Evolutionary conservation across 2,797 vertebrate species (phyloP), one percentile per base, ranked within the genome.

Genomic region (Petrocephalus schoutedeni): DNA sequence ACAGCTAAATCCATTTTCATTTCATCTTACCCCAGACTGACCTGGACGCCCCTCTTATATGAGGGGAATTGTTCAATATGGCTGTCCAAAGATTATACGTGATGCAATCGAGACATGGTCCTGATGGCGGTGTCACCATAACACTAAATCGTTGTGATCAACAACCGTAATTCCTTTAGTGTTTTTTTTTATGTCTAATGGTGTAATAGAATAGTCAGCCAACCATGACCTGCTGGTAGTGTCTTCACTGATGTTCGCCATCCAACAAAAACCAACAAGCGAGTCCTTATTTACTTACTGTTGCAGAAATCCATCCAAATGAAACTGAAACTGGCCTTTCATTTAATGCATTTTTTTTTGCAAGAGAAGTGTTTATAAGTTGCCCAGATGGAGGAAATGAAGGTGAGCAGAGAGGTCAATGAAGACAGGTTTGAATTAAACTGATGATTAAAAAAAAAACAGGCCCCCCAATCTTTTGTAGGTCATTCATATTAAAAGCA

Each of bases 1-100:
- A 61, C 58, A 86, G 85, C 85, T 41, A 86, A 86, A 86, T 86
- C 85, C 58, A 64, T 86, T 86, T 64, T 86, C 57, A 86, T 86
- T 86, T 86, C 85, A 86, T 45, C 58, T 14, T n/a, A 58, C 36
- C 58, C 36, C 10, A 41, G 28, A 23, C n/a, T 23, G 36, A 61
- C 16, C 41, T 49, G 85, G 32, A 41, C 36, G 41, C 16, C 36
- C 28, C 36, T 7, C 2, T 23, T 19, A 61, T 41, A 86, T 36
- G 14, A 32, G 28, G 10, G 53, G 32, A 41, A 85, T 19, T 58
- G 56, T 85, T 85, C 85, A 51, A 21, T 64, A 58, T 16, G 54
- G 19, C 58, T 86, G 16, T 64, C 85, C 59, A 19, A 9, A n/a
- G 57, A 64, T 49, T 64, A 51, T 32, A 49, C 9, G n/a, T 28